These are phyloP conservation scores for Drosophila auraria DNA, from an alignment of 1,140 invertebrate genomes.

Conservation along the genomic window DNA sequence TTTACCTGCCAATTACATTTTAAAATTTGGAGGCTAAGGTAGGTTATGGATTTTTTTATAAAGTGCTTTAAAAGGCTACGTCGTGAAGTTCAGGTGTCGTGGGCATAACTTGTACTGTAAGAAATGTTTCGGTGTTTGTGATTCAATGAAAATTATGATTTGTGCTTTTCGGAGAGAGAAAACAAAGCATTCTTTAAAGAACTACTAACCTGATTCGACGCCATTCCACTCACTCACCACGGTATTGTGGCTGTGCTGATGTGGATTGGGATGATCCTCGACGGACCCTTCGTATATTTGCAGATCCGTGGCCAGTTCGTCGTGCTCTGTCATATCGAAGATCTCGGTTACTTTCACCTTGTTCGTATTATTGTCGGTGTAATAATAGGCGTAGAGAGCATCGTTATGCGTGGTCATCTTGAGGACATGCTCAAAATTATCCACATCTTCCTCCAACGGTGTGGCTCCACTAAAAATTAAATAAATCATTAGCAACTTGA, in stretches of 20 bases:
- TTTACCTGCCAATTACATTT: conserved; percentile 58
- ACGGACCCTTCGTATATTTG: conserved; percentile 67
- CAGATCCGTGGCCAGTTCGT: conserved; percentile 82
- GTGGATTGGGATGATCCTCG: conserved; percentile 67
- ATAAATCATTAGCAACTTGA: not conserved
- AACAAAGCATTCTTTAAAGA: too few species aligned
- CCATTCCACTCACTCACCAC: conserved; percentile 84
- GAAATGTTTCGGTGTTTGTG: conserved; percentile 44
- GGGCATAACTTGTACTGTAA: conserved; percentile 79
- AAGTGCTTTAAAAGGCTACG: conserved; percentile 68
- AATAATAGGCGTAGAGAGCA: conserved; percentile 95
- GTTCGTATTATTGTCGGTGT: conserved; percentile 92
- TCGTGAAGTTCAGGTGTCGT: conserved; percentile 67
- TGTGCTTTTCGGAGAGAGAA: conserved; percentile 2
- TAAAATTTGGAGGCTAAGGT: conserved; percentile 32
- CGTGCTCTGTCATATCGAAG: conserved; percentile 91
- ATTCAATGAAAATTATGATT: conserved; percentile 34
- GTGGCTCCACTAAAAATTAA: conserved; percentile 56
- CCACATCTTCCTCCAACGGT: conserved; percentile 86
- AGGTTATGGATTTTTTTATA: conserved; percentile 34
- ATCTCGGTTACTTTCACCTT: conserved; percentile 95
- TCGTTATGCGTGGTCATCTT: conserved; percentile 94
- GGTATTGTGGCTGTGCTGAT: conserved; percentile 65
- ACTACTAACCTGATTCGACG: conserved; percentile 77
- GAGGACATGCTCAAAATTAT: conserved; percentile 94